Evolutionary conservation across 2,797 vertebrate species (phyloP).

Genomic region (Cirrhinus mrigala): DNA sequence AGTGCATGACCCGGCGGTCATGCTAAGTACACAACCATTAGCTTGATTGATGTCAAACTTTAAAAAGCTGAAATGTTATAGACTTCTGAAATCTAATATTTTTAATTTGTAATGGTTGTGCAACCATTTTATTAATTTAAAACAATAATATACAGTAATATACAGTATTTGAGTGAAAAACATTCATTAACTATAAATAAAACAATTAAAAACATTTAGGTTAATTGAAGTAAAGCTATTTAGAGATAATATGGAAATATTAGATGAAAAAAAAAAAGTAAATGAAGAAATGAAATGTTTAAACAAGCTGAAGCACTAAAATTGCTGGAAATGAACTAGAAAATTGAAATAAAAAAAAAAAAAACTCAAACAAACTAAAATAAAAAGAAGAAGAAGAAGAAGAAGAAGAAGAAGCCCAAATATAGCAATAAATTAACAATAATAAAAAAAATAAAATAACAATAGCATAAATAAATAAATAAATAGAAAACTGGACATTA

Average conservation of each 20-base stretch:
- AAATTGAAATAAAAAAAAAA: not conserved
- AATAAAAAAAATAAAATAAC: not conserved
- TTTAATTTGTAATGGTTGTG: too few relatives aligned
- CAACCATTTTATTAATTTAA: too few relatives aligned
- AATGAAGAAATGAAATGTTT: not conserved
- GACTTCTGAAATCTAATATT: not conserved
- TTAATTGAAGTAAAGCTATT: too few relatives aligned
- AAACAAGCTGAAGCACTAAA: not conserved
- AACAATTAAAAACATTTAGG: not conserved
- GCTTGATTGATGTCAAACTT: not conserved
- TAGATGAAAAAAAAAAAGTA: not conserved
- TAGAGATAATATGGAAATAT: not conserved
- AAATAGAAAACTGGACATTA: not conserved
- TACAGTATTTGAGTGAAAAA: not conserved
- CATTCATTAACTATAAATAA: not conserved
- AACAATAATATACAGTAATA: too few relatives aligned
- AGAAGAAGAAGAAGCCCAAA: not conserved
- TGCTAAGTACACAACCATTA: slow-evolving; percentile 5
- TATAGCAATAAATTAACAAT: not conserved
- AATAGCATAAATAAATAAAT: not conserved
- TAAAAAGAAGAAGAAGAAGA: too few relatives aligned
- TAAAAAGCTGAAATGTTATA: not conserved
- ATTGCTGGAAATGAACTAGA: not conserved
- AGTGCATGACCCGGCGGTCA: slow-evolving; percentile 1
- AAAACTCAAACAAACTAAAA: not conserved